Evolutionary conservation across 2,113 vertebrate species (phyloP).

Genomic region (Capreolus pygargus): DNA sequence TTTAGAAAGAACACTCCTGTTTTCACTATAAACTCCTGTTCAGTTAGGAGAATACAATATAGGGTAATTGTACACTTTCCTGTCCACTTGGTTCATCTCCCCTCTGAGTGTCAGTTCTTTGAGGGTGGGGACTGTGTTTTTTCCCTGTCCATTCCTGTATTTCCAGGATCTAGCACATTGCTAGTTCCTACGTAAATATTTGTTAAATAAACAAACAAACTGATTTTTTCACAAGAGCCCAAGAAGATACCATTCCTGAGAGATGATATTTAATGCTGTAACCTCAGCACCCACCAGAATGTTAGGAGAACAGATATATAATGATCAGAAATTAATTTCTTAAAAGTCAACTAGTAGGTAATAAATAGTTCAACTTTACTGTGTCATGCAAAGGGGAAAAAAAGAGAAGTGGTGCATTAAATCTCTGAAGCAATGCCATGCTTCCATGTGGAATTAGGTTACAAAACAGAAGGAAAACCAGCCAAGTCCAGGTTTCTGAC

Average conservation of each 20-base stretch:
- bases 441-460: conserved; percentile 46
- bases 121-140: background rate
- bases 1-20: background rate
- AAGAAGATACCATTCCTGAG: background rate
- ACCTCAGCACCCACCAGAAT: background rate
- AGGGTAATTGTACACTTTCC: background rate
- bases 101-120: background rate
- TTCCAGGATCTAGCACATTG: background rate
- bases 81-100: background rate
- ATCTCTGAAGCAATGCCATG: background rate
- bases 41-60: background rate
- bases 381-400: background rate
- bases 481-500: conserved; percentile 47
- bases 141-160: background rate
- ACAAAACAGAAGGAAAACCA: conserved; percentile 33
- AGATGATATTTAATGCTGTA: background rate
- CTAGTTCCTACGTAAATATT: background rate
- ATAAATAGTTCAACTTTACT: background rate
- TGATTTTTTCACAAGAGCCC: background rate
- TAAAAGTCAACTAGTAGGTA: background rate
- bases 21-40: background rate
- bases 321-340: background rate
- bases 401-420: background rate
- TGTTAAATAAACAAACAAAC: background rate
- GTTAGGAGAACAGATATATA: background rate